phyloP scores from a whole-genome alignment of 2,888 invertebrate genomes.

The Chydorus sphaericus region DNA sequence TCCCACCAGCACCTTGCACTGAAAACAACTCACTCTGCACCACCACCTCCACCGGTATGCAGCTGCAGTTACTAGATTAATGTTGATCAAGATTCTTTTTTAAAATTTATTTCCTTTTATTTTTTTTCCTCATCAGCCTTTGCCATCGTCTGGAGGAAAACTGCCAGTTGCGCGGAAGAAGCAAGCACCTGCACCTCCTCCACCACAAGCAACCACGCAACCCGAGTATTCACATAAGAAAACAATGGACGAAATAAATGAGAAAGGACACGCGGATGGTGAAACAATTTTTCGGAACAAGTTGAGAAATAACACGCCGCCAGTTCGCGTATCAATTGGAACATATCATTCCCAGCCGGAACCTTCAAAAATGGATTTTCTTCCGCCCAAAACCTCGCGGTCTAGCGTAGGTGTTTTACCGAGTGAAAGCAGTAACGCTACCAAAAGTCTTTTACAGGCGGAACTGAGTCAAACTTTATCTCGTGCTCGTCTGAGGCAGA shows the following conservation, averaged over 20 bases:
- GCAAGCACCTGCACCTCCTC: background rate
- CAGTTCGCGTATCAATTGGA: conserved; percentile 9
- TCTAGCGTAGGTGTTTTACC: background rate
- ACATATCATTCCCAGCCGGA: conserved; percentile 11
- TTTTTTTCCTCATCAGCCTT: background rate
- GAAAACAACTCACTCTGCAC: background rate
- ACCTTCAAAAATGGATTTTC: conserved; percentile 15
- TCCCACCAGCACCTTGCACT: conserved; percentile 6
- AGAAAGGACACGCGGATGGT: background rate
- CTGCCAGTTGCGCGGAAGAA: background rate
- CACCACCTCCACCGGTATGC: conserved; percentile 2
- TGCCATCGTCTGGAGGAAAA: background rate
- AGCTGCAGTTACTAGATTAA: too few species aligned
- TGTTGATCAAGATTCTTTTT: too few species aligned
- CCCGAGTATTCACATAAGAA: background rate
- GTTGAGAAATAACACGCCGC: background rate
- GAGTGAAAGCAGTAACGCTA: background rate
- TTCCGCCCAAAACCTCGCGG: conserved; percentile 3
- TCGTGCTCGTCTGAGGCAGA: conserved; percentile 48
- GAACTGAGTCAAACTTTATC: conserved; percentile 59
- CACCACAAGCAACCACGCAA: background rate
- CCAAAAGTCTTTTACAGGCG: conserved; percentile 38
- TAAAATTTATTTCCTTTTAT: too few species aligned
- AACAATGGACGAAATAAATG: too few species aligned
- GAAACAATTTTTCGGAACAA: background rate